Base-by-base conservation (phyloP, 2,797 vertebrate species). In the Podargus strigoides region DNA sequence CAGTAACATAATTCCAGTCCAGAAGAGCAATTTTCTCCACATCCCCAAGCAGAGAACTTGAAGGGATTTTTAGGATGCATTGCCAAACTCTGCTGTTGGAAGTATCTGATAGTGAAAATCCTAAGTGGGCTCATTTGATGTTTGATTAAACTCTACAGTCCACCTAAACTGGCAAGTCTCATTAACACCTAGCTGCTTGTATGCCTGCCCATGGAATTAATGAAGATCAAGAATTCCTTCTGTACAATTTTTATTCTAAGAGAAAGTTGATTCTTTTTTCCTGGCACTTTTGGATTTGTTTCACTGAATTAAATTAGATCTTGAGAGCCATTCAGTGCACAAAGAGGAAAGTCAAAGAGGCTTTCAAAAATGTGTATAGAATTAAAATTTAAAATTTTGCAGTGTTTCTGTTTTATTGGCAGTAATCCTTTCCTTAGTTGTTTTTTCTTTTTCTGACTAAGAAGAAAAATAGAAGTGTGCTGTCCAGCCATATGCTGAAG, bases 261-360 rank as follows among this genome's bases (percentile, higher is more conserved):
- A 70, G 47, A 74, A 94, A 79, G 44, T 49, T 56, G 42, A 7
- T 60, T 73, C 24, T 83, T 63, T 72, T 56, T 44, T 3, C 28
- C 21, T 64, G 21, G 5, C 20, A 62, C 49, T 79, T 89, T 22
- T 72, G 34, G 42, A 44, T 83, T 93, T 95, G 14, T 70, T 87
- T 87, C 44, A n/a, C 23, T 74, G 85, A 83, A 75, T 80, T 91
- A 89, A 92, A 87, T 93, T 75, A 83, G 34, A 42, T 83, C 46
- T 85, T 83, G 53, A 89, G 60, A 94, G 39, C 42, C 62, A 86
- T 91, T 88, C 58, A 64, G 42, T 67, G 37, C 26, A 77, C 26
- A 80, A 73, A 67, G 16, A 85, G 18, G 32, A 60, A 92, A 91
- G 30, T 32, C 41, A 64, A 87, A 87, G 68, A 91, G 64, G n/a